Conservation (phyloP, 2,888 invertebrate genomes). For the Leptinotarsa haldemani region DNA sequence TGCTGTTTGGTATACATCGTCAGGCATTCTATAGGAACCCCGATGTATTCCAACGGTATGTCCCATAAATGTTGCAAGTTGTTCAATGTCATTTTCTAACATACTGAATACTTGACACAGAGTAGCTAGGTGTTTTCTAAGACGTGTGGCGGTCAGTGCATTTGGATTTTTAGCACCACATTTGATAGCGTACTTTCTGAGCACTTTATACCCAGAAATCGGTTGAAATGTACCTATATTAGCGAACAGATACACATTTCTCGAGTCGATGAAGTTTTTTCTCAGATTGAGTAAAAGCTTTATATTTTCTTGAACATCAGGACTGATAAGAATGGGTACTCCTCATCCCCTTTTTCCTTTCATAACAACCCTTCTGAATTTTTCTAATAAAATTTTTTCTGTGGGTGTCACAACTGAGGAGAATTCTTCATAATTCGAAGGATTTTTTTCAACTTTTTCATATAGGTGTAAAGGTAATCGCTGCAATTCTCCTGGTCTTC, state of each 20-base stretch:
- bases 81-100: conserved; percentile 46
- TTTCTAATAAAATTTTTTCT: conserved; percentile 31
- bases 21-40: conserved; percentile 38
- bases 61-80: conserved; percentile 47
- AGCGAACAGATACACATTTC: conserved; percentile 40
- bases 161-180: conserved; percentile 45
- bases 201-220: conserved; percentile 48
- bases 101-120: conserved; percentile 45
- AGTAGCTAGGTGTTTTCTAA: conserved; percentile 47
- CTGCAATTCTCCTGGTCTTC: conserved; percentile 50
- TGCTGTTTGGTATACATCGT: conserved; percentile 41
- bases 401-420: conserved; percentile 15
- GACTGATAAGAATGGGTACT: conserved; percentile 42
- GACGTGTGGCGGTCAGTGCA: conserved; percentile 40
- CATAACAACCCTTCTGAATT: conserved; percentile 38
- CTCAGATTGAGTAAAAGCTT: conserved; percentile 25
- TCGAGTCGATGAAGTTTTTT: conserved; percentile 20
- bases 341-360: conserved; percentile 39
- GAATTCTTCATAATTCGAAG: conserved; percentile 42
- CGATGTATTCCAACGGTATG: conserved; percentile 30
- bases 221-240: conserved; percentile 32
- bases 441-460: neutral
- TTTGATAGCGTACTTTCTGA: conserved; percentile 43
- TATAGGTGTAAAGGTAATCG: conserved; percentile 30
- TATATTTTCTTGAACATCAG: conserved; percentile 48